Base-by-base conservation (phyloP, 2,113 vertebrate species). In the Psilopsiagon aurifrons region DNA sequence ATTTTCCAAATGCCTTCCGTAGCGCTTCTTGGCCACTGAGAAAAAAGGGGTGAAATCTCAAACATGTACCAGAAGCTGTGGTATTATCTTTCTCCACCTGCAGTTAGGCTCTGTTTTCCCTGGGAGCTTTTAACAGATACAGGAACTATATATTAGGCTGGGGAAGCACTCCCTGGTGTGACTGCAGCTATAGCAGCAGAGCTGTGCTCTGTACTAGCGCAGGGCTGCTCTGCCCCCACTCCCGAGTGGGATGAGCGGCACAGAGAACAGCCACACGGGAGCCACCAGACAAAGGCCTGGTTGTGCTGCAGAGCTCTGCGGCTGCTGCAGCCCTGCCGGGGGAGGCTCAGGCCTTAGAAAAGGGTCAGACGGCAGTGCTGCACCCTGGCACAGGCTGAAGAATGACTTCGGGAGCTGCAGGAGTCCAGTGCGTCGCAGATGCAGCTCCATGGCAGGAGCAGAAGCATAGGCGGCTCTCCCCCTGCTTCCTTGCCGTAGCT, bases 161-260 rank as follows among this genome's bases (percentile, higher is more conserved):
- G 89, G 4, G 13, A 97, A 96, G 93, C 91, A 96, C 94, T 96
- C 94, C 95, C 95, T 89, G 86, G 95, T 91, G 96, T 94, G 92
- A 86, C 4, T 64, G 91, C 91, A 86, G 47, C 91, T 78, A 49
- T 43, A 70, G 81, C 92, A 91, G 94, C 86, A 91, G 91, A 92
- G 88, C 83, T 86, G 92, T 54, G 81, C 75, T 93, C 81, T 79
- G 89, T 92, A 60, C 86, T 83, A 39, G 77, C 3, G 27, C 74
- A 63, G 77, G 62, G 86, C 86, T 79, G 93, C 86, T 91, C 86
- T 83, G 77, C 59, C 88, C 66, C 59, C 0, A 5, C 84, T 96
- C 91, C 86, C 83, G 29, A 23, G 75, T 17, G 91, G 80, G 55
- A 86, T 16, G 15, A 79, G 90, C 1, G 0, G 78, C 82, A 57